Conservation (phyloP, 1,140 invertebrate genomes). For the Papilio machaon region DNA sequence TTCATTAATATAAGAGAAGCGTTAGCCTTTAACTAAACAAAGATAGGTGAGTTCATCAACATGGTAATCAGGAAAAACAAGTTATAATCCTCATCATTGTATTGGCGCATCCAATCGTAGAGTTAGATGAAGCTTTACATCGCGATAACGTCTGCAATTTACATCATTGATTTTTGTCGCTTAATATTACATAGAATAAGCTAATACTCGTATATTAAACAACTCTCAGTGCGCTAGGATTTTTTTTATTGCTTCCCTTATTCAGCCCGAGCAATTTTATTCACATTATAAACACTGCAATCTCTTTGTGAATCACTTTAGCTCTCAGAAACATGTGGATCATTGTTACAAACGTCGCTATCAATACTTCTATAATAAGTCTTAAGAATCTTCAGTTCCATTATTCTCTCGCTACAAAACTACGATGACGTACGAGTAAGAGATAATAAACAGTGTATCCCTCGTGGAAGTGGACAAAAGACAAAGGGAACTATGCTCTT, state of each 20-base stretch:
- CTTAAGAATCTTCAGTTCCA: background rate
- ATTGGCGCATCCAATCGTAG: no score
- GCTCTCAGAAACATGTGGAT: background rate
- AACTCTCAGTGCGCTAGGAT: background rate
- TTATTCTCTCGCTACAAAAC: background rate
- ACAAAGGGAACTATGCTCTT: background rate
- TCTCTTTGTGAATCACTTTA: background rate
- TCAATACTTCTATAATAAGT: background rate
- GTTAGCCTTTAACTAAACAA: background rate
- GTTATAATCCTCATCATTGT: no score
- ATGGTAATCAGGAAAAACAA: no score
- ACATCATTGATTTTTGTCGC: no score
- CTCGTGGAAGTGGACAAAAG: background rate
- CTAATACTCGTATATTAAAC: no score
- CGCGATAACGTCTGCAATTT: no score
- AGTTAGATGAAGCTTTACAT: no score
- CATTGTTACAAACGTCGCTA: background rate
- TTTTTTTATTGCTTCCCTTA: no score
- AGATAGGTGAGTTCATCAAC: no score
- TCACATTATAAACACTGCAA: background rate
- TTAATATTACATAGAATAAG: no score
- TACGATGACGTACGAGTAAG: background rate
- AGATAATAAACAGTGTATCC: background rate
- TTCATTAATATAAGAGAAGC: constrained; percentile 13
- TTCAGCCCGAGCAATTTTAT: background rate